phyloP scores from a whole-genome alignment of 2,888 invertebrate genomes.

The Cosmopolites sordidus region DNA sequence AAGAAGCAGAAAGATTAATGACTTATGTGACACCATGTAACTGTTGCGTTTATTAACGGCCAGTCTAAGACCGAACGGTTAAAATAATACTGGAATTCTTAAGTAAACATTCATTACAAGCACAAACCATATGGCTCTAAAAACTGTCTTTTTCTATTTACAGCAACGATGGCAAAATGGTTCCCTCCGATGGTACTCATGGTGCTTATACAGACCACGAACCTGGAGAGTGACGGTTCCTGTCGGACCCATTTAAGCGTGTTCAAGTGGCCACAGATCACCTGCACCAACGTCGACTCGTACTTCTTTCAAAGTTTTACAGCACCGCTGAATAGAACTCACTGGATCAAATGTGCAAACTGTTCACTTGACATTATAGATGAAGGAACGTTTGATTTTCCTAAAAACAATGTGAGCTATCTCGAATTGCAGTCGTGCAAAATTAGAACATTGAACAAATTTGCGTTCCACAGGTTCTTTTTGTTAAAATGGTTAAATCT shows the following conservation, averaged over 20 bases:
- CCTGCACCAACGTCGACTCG: conserved; percentile 40
- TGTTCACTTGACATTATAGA: conserved; percentile 41
- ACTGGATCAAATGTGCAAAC: conserved; percentile 42
- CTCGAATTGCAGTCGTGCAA: conserved; percentile 38
- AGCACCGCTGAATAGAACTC: conserved; percentile 38
- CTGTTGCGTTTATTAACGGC: no score
- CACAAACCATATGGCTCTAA: conserved; percentile 13
- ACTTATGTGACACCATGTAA: no score
- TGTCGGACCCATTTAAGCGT: conserved; percentile 36
- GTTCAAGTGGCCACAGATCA: conserved; percentile 39
- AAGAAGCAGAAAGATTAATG: no score
- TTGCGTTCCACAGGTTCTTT: conserved; percentile 39
- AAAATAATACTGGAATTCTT: neutral
- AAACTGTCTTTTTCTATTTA: conserved; percentile 21
- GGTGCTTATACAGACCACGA: conserved; percentile 27
- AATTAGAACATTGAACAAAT: conserved; percentile 36
- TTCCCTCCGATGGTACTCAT: conserved; percentile 31
- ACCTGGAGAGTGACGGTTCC: conserved; percentile 29
- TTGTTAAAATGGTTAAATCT: conserved; percentile 44
- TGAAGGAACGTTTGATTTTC: conserved; percentile 40
- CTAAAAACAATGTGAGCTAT: conserved; percentile 40
- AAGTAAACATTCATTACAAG: neutral
- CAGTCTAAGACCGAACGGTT: neutral
- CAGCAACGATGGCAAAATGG: conserved; percentile 43
- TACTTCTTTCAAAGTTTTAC: conserved; percentile 39